These are phyloP conservation scores for Hermodice carunculata DNA, from an alignment of 2,888 invertebrate species.

Conservation along the genomic window DNA sequence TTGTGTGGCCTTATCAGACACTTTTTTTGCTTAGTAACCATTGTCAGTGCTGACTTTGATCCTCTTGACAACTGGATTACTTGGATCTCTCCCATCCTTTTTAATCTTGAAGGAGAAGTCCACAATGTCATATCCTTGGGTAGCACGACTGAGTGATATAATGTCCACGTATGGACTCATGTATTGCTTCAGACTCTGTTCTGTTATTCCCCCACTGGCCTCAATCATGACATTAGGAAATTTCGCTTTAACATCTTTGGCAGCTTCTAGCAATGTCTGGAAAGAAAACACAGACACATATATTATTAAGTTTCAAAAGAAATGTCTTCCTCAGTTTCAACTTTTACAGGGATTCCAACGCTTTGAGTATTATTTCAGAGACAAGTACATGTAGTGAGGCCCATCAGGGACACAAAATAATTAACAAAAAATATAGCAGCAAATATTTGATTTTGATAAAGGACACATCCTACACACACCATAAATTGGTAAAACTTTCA, in stretches of 20 bases:
- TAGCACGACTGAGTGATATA: conserved; percentile 68
- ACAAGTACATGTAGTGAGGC: too few relatives aligned
- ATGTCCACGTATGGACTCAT: conserved; percentile 65
- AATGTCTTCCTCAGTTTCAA: too few relatives aligned
- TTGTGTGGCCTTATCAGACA: too few relatives aligned
- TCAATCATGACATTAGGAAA: conserved; percentile 67
- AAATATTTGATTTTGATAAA: too few relatives aligned
- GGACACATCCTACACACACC: background rate
- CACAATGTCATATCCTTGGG: conserved; percentile 69
- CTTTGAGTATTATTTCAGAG: too few relatives aligned
- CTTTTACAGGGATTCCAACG: too few relatives aligned
- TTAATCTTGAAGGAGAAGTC: conserved; percentile 70
- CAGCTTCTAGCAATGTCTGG: conserved; percentile 57
- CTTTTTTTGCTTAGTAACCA: too few relatives aligned
- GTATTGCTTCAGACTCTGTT: conserved; percentile 58
- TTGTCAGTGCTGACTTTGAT: too few relatives aligned
- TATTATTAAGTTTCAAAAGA: background rate
- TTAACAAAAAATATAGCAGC: too few relatives aligned
- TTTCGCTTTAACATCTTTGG: conserved; percentile 57
- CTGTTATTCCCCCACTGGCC: conserved; percentile 70
- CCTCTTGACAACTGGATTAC: too few relatives aligned
- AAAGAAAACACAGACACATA: conserved; percentile 26
- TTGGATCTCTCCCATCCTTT: conserved; percentile 48
- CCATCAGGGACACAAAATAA: too few relatives aligned
- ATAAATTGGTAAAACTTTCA: background rate